Evolutionary conservation across 2,113 vertebrate species (phyloP).

Genomic region (Amphiprion percula): DNA sequence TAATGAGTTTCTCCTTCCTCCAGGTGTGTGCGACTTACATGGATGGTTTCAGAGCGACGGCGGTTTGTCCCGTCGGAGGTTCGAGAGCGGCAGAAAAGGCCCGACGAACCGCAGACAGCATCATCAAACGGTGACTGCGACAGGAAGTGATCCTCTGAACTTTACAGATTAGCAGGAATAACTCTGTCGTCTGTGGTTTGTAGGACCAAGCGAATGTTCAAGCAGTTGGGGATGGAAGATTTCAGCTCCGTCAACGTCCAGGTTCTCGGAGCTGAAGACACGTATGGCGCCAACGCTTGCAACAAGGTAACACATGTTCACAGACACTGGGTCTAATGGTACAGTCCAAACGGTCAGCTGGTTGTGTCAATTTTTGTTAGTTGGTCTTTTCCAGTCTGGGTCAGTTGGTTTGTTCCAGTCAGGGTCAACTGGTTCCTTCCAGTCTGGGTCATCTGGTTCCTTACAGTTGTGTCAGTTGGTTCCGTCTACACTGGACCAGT

Average conservation of each 20-base stretch:
- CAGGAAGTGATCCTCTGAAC: too few relatives aligned
- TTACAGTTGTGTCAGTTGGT: too few relatives aligned
- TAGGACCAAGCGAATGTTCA: slow-evolving; percentile 87
- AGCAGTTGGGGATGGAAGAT: slow-evolving; percentile 86
- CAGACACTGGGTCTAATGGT: neutral
- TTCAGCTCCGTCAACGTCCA: slow-evolving; percentile 89
- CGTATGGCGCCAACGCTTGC: slow-evolving; percentile 85
- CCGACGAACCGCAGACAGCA: slow-evolving; percentile 85
- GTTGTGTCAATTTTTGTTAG: too few relatives aligned
- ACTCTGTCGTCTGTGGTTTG: neutral
- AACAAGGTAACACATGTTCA: slow-evolving; percentile 53
- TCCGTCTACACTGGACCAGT: too few relatives aligned
- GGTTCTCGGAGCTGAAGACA: slow-evolving; percentile 90
- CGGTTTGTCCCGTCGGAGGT: slow-evolving; percentile 88
- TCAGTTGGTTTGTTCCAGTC: too few relatives aligned
- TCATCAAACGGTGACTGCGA: slow-evolving; percentile 85
- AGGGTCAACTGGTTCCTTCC: too few relatives aligned
- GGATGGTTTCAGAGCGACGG: slow-evolving; percentile 89
- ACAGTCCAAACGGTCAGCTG: too few relatives aligned
- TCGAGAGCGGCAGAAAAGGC: slow-evolving; percentile 87
- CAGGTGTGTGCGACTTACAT: slow-evolving; percentile 90
- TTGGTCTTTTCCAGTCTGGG: too few relatives aligned
- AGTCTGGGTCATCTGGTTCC: too few relatives aligned
- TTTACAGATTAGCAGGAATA: neutral
- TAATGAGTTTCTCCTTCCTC: neutral